Percentiles rank a stretch among this genome's conserved stretches.
phyloP scores from a whole-genome alignment of 2,113 vertebrate species.

The Mirza zaza region DNA sequence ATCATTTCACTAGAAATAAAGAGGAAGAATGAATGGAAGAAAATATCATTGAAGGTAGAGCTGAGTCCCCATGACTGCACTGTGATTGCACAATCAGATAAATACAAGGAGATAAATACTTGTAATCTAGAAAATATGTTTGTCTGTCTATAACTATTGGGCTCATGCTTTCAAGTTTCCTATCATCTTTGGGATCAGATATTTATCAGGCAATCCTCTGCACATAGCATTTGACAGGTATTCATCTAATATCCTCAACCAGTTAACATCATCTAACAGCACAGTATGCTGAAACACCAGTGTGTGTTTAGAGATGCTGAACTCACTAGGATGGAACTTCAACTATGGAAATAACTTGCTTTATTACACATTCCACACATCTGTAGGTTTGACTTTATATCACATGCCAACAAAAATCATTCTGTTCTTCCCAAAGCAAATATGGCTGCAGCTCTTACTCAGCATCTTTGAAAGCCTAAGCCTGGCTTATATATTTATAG shows the following conservation, averaged over 20 bases:
- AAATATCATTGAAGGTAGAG: not conserved
- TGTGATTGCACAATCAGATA: not conserved
- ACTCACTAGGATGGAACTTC: not conserved
- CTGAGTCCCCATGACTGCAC: not conserved
- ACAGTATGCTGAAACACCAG: not conserved
- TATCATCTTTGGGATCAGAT: not conserved
- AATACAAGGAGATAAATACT: not conserved
- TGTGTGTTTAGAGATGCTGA: not conserved
- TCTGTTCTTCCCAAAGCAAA: conserved; percentile 39
- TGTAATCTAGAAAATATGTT: not conserved
- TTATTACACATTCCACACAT: not conserved
- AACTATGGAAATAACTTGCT: not conserved
- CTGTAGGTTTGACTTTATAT: conserved; percentile 40
- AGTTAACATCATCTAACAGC: not conserved
- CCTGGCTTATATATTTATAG: conserved; percentile 39
- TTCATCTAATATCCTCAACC: not conserved
- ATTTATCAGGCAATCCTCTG: not conserved
- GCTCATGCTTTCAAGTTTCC: not conserved
- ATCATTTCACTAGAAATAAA: not conserved
- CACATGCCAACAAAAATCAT: conserved; percentile 24
- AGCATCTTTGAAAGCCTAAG: conserved; percentile 48
- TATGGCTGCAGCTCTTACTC: conserved; percentile 19
- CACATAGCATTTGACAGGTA: not conserved
- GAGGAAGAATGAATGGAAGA: not conserved
- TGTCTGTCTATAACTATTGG: not conserved